A percentile compares a stretch with the other conserved stretches of the same genome.
Evolutionary conservation across 2,888 invertebrate species (phyloP).

Genomic region (Masnerella sp.): DNA sequence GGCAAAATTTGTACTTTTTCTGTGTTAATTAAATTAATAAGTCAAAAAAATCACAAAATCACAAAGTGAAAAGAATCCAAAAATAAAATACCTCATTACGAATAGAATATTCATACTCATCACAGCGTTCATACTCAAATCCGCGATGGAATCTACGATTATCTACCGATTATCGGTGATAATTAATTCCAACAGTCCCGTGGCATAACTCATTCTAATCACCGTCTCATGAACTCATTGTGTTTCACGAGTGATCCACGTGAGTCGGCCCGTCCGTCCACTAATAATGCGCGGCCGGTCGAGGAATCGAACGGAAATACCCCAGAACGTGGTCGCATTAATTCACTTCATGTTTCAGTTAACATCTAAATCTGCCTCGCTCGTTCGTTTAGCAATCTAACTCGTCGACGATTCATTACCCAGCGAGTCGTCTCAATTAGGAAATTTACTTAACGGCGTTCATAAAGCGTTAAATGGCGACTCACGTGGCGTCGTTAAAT

Average conservation of each 20-base stretch:
- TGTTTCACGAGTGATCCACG: not conserved
- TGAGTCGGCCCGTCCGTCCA: not conserved
- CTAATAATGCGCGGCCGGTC: slow-evolving; percentile 10
- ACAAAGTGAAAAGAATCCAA: too few relatives aligned
- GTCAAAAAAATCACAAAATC: too few relatives aligned
- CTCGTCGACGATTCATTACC: slow-evolving; percentile 15
- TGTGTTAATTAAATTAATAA: too few relatives aligned
- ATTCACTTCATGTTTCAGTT: slow-evolving; percentile 29
- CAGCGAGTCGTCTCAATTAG: slow-evolving; percentile 17
- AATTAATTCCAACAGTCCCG: slow-evolving; percentile 14
- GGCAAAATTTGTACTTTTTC: too few relatives aligned
- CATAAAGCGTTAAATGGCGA: slow-evolving; percentile 1
- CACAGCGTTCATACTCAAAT: too few relatives aligned
- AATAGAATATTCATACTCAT: not conserved
- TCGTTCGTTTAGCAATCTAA: slow-evolving; percentile 14
- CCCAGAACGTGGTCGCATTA: slow-evolving; percentile 35
- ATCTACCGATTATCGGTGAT: slow-evolving; percentile 23
- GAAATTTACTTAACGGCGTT: slow-evolving; percentile 13
- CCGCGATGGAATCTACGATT: not conserved
- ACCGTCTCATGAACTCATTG: not conserved
- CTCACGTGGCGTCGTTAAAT: slow-evolving; percentile 10
- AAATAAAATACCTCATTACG: too few relatives aligned
- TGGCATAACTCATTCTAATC: slow-evolving; percentile 1
- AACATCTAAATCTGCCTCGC: slow-evolving; percentile 24
- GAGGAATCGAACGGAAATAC: slow-evolving; percentile 32